Percentiles rank a stretch among this genome's conserved stretches.
Conservation (phyloP, 2,888 invertebrate genomes). For the Thalpophila matura region DNA sequence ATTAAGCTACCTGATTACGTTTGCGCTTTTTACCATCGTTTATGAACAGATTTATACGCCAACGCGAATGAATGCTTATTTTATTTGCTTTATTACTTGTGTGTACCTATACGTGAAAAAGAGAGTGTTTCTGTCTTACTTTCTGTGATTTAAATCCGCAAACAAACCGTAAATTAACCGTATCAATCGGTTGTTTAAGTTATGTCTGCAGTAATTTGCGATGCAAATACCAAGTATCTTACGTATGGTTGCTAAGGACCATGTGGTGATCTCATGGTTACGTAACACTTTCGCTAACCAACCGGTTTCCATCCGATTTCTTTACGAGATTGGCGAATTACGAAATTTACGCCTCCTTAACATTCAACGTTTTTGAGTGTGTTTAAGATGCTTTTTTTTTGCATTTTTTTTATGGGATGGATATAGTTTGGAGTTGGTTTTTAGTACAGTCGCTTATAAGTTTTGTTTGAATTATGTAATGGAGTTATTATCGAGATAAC, state of each 20-base stretch:
- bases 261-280: slow-evolving; percentile 57
- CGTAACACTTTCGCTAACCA: slow-evolving; percentile 59
- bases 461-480: not conserved
- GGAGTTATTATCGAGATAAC: too few relatives aligned
- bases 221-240: slow-evolving; percentile 32
- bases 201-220: slow-evolving; percentile 25
- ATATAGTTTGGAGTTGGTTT: not conserved
- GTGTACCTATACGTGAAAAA: too few relatives aligned
- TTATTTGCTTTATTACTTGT: too few relatives aligned
- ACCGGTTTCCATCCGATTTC: slow-evolving; percentile 58
- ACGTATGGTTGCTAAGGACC: slow-evolving; percentile 25
- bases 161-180: slow-evolving; percentile 20
- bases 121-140: slow-evolving; percentile 4
- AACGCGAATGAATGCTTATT: slow-evolving; percentile 1
- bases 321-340: slow-evolving; percentile 57
- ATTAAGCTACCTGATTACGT: too few relatives aligned
- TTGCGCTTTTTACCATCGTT: too few relatives aligned
- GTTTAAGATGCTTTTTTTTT: not conserved
- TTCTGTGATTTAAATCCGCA: not conserved
- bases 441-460: not conserved
- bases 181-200: slow-evolving; percentile 30
- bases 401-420: not conserved
- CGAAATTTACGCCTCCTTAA: slow-evolving; percentile 59
- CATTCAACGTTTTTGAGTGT: slow-evolving; percentile 9
- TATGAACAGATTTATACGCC: slow-evolving; percentile 1